Conservation (phyloP, 2,888 invertebrate species). For the Cantharis lateralis region DNA sequence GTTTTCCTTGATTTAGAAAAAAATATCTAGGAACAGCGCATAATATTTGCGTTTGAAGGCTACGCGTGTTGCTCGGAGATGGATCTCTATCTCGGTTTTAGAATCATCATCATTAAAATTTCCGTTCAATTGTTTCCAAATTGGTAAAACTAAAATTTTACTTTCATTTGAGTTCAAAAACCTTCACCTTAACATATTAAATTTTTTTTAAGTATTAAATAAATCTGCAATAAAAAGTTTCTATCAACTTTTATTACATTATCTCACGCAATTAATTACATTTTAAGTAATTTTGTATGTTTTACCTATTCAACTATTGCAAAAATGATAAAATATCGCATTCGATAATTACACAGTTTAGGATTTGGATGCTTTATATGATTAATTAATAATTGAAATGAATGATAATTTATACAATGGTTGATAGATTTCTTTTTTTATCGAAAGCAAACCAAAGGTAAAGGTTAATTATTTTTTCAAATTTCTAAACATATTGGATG, state of each 20-base stretch:
- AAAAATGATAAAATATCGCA: neutral
- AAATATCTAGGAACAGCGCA: neutral
- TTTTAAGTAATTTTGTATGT: neutral
- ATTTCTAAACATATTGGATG: neutral
- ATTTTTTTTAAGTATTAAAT: neutral
- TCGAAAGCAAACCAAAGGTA: slow-evolving; percentile 7
- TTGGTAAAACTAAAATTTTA: neutral
- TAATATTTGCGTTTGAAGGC: neutral
- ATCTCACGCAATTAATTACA: neutral
- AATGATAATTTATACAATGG: neutral
- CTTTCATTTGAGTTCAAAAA: neutral
- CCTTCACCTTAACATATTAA: neutral
- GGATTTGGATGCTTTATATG: neutral
- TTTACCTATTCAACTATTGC: neutral
- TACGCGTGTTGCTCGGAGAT: neutral
- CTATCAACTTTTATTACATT: neutral
- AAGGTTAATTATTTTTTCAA: slow-evolving; percentile 1
- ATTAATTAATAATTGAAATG: neutral
- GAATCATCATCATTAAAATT: neutral
- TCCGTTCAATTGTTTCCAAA: neutral
- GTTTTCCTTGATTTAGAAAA: neutral
- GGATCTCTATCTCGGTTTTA: neutral
- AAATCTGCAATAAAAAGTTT: neutral
- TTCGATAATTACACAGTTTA: neutral
- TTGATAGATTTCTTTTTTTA: slow-evolving; percentile 4